Base-by-base conservation (phyloP, 2,113 vertebrate genomes). In the Rhinopithecus roxellana region DNA sequence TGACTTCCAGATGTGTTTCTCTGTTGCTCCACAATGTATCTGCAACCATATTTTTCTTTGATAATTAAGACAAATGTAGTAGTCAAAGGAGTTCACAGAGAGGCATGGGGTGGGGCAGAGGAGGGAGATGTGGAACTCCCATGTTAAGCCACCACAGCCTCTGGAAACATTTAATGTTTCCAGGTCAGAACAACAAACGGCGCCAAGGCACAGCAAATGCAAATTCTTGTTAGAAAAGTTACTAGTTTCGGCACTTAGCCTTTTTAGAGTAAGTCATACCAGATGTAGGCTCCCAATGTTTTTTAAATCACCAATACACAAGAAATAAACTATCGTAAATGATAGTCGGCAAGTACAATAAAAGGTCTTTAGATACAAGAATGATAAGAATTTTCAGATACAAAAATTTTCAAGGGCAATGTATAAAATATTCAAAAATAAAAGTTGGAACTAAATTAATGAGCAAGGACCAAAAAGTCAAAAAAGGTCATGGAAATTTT, bases 31-130 rank as follows among this genome's bases (percentile, higher is more conserved):
- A 30, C 50, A 25, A 4, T 12, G 79, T 38, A 45, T 64, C 45
- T 93, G 23, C 17, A 38, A 32, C 30, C 38, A 50, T 18, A 80
- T 48, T 75, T 57, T 8, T 55, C 23, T 55, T 57, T 57, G 52
- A 64, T 38, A 67, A 90, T n/a, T 40, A 90, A 84, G 43, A 89
- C 12, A 72, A 83, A 88, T 43, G 61, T n/a, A 2, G 72, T 70
- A 61, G 8, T 69, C 20, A 40, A 45, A 32, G 5, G 27, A 4
- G 8, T 3, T 8, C 57, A 59, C 25, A 81, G 35, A 25, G 52
- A 16, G 3, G 4, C n/a, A 8, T 20, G 50, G 25, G 8, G 2
- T 0, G 13, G 3, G 13, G 48, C 3, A 17, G 40, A 10, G 22
- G 2, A 23, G 27, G 4, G 18, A 30, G 13, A 45, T 8, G 10